Conservation (phyloP, 2,888 invertebrate species). For the Belgica antarctica region DNA sequence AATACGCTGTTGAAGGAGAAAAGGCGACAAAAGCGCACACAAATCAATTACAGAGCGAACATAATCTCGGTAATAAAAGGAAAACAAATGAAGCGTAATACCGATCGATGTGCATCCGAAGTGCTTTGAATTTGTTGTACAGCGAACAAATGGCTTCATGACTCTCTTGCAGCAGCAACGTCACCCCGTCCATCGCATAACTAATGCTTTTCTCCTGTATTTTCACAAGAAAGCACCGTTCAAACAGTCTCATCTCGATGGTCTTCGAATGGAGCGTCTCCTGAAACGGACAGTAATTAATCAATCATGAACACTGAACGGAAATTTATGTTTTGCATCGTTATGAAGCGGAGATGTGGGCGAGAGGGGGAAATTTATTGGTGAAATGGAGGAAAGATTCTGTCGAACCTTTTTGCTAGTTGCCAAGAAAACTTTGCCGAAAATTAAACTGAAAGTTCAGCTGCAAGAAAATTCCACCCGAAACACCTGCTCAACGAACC, state of each 20-base stretch:
- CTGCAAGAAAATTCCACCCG: too few relatives aligned
- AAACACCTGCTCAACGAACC: background rate
- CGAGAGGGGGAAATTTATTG: too few relatives aligned
- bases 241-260: conserved; percentile 45
- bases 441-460: too few relatives aligned
- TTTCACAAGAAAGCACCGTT: conserved; percentile 45
- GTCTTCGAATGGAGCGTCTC: conserved; percentile 21
- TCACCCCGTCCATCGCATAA: conserved; percentile 21
- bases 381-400: too few relatives aligned
- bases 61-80: too few relatives aligned
- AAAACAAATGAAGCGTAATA: too few relatives aligned
- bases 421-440: too few relatives aligned
- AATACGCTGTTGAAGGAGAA: background rate
- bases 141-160: conserved; percentile 14
- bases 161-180: conserved; percentile 16
- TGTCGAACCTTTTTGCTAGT: too few relatives aligned
- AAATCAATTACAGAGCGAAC: too few relatives aligned
- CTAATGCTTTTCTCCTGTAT: conserved; percentile 43
- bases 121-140: background rate
- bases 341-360: too few relatives aligned
- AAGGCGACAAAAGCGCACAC: background rate
- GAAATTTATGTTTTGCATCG: background rate
- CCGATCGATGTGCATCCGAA: too few relatives aligned
- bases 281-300: background rate
- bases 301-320: background rate